Evolutionary conservation across 2,797 vertebrate genomes (phyloP).

Genomic region (Aselliscus stoliczkanus): DNA sequence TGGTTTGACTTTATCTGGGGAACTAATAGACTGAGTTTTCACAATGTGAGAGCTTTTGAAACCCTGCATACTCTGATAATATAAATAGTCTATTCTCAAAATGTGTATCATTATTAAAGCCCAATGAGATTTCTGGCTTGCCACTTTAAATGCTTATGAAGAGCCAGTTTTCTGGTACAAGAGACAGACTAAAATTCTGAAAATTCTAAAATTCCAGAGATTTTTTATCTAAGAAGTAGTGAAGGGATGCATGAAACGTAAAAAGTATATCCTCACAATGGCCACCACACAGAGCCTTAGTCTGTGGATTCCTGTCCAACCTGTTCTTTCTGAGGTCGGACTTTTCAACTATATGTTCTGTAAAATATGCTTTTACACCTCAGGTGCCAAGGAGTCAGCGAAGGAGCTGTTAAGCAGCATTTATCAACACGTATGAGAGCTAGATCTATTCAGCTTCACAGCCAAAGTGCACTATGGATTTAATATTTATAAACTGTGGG

Average conservation of each 20-base stretch:
- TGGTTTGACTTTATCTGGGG: conserved; percentile 12
- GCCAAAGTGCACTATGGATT: not conserved
- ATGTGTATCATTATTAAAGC: not conserved
- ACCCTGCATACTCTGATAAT: not conserved
- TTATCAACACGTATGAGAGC: not conserved
- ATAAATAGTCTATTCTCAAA: conserved; percentile 1
- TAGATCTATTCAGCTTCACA: not conserved
- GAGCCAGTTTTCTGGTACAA: not conserved
- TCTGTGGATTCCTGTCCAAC: not conserved
- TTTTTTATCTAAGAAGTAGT: not conserved
- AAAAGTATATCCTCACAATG: not conserved
- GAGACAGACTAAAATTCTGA: not conserved
- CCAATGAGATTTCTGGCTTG: not conserved
- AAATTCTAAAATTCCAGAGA: not conserved
- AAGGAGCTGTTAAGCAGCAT: not conserved
- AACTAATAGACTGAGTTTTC: not conserved
- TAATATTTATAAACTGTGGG: conserved; percentile 37
- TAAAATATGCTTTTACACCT: conserved; percentile 12
- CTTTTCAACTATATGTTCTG: not conserved
- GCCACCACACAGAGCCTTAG: not conserved
- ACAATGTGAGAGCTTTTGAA: not conserved
- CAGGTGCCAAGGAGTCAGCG: not conserved
- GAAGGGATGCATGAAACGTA: not conserved
- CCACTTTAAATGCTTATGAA: not conserved
- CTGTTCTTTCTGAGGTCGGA: not conserved